A percentile compares a stretch with the other conserved stretches of the same genome.
Evolutionary conservation across 2,888 invertebrate species (phyloP).

Genomic region (Synergus umbraculus): DNA sequence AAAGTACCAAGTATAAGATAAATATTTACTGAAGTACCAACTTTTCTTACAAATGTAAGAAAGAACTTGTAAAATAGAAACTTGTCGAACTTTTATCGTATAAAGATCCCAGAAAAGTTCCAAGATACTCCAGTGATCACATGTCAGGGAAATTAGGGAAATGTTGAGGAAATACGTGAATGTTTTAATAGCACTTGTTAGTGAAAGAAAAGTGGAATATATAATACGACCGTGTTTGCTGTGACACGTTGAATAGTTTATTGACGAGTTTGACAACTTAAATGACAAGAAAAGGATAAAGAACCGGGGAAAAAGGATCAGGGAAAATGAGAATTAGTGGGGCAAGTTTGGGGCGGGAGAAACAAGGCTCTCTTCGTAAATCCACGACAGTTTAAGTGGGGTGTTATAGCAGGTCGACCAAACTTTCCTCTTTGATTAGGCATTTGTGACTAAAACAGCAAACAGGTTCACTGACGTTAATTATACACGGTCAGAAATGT

Average conservation of each 20-base stretch:
- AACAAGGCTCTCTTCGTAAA: neutral
- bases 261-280: neutral
- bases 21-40: no score
- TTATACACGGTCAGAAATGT: conserved; percentile 40
- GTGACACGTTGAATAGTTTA: neutral
- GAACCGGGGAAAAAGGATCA: neutral
- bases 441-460: conserved; percentile 27
- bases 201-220: neutral
- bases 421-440: conserved; percentile 33
- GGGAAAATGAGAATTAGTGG: neutral
- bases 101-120: no score
- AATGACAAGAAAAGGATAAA: neutral
- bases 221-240: neutral
- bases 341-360: neutral
- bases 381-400: conserved; percentile 14
- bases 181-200: no score
- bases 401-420: conserved; percentile 26
- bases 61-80: no score
- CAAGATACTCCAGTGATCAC: no score
- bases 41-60: no score
- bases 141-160: no score
- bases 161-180: no score
- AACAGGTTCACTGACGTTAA: conserved; percentile 26
- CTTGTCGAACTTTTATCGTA: no score
- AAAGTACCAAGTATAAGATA: no score